phyloP scores from a whole-genome alignment of 1,140 invertebrate species.

The Aphaenogaster floridana region DNA sequence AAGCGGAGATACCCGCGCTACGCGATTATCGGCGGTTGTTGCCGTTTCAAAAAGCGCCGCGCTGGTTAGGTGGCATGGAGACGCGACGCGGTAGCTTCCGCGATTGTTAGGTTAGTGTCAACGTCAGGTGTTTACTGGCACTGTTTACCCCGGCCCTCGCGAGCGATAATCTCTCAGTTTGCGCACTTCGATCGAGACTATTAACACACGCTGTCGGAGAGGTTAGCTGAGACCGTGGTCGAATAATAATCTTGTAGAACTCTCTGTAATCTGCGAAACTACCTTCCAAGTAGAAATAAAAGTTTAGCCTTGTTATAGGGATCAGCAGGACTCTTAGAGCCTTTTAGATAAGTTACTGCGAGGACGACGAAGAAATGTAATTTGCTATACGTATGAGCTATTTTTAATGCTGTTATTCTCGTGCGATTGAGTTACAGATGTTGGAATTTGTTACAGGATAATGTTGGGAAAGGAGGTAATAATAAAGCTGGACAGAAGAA shows the following conservation, averaged over 20 bases:
- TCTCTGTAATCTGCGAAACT: not conserved
- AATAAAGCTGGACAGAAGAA: not conserved
- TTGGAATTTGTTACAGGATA: slow-evolving; percentile 27
- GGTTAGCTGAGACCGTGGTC: not conserved
- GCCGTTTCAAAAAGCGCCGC: not conserved
- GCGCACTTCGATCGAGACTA: not conserved
- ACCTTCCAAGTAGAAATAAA: not conserved
- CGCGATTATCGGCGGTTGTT: not conserved
- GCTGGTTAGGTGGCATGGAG: not conserved
- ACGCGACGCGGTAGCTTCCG: not conserved
- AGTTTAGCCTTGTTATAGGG: not conserved
- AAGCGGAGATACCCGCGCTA: not conserved
- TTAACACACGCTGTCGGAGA: not conserved
- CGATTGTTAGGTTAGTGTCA: slow-evolving; percentile 23
- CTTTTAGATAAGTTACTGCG: not conserved
- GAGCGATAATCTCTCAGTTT: not conserved
- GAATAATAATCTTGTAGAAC: not conserved
- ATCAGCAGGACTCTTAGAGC: not conserved
- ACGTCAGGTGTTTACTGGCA: not conserved
- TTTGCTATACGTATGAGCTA: not conserved
- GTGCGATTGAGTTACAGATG: not conserved
- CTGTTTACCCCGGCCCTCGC: not conserved
- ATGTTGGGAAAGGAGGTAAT: not conserved
- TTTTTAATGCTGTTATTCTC: not conserved
- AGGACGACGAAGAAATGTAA: not conserved